Percentiles rank a stretch among this genome's conserved stretches.
Evolutionary conservation across 2,888 invertebrate genomes (phyloP).

Genomic region (Emmelina monodactyla): DNA sequence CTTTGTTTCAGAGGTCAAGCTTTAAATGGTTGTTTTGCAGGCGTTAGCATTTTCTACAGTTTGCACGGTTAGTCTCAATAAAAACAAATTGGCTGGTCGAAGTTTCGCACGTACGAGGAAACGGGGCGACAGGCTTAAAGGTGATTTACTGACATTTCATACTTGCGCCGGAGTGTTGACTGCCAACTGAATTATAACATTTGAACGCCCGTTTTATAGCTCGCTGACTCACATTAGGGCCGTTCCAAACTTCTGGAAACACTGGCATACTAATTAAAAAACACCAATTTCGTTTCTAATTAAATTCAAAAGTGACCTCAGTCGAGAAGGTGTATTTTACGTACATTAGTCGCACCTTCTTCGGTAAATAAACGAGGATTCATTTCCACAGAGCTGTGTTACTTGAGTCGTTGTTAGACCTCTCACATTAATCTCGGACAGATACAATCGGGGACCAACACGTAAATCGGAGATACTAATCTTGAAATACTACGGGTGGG

Average conservation of each 20-base stretch:
- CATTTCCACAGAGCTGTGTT: background rate
- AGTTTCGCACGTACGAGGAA: slow-evolving; percentile 61
- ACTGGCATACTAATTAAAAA: too few species aligned
- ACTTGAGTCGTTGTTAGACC: slow-evolving; percentile 19
- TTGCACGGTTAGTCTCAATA: slow-evolving; percentile 66
- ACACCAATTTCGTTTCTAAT: too few species aligned
- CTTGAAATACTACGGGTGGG: slow-evolving; percentile 36
- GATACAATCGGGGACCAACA: slow-evolving; percentile 48
- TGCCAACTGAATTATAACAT: slow-evolving; percentile 9
- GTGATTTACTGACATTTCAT: slow-evolving; percentile 50
- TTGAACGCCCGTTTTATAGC: slow-evolving; percentile 5
- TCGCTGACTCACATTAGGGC: too few species aligned
- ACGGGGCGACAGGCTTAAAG: slow-evolving; percentile 46
- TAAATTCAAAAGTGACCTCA: too few species aligned
- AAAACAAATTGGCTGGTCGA: slow-evolving; percentile 62
- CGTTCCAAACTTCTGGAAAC: too few species aligned
- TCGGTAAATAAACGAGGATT: slow-evolving; percentile 1
- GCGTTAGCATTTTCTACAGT: slow-evolving; percentile 58
- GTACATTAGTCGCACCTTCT: background rate
- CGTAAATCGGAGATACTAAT: slow-evolving; percentile 56
- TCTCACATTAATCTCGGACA: slow-evolving; percentile 47
- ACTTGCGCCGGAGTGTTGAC: background rate
- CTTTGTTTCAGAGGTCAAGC: slow-evolving; percentile 23
- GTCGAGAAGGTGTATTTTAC: too few species aligned
- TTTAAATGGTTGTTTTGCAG: slow-evolving; percentile 49